phyloP scores from a whole-genome alignment of 2,797 vertebrate species.

The Poecilia gillii region DNA sequence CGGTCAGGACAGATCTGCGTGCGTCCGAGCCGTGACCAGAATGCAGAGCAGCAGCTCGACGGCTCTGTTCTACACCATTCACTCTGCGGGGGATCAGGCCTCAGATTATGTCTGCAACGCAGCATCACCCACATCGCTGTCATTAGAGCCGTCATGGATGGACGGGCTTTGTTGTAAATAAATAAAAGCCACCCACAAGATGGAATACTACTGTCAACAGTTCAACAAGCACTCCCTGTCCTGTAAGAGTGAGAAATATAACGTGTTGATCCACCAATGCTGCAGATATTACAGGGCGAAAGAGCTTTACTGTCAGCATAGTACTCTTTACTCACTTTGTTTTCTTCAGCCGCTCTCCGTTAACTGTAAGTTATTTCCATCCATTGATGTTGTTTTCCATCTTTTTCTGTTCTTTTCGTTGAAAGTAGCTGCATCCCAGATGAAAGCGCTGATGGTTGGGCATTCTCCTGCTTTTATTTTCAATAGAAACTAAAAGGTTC shows the following conservation, averaged over 20 bases:
- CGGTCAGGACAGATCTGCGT: constrained; percentile 68
- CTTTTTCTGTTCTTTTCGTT: background rate
- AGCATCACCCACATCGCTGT: constrained; percentile 68
- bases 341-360: background rate
- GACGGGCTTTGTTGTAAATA: constrained; percentile 68
- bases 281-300: background rate
- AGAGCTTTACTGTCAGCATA: background rate
- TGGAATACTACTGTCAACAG: constrained; percentile 8
- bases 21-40: constrained; percentile 76
- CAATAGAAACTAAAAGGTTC: background rate
- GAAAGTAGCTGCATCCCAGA: background rate
- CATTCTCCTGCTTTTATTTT: background rate
- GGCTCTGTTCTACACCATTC: constrained; percentile 58
- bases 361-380: background rate
- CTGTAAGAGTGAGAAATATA: constrained; percentile 19
- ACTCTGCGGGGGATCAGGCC: constrained; percentile 63
- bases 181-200: constrained; percentile 48
- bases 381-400: background rate
- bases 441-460: background rate
- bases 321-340: background rate
- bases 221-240: constrained; percentile 39
- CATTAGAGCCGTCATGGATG: constrained; percentile 67
- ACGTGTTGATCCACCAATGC: constrained; percentile 4
- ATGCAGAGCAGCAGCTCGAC: constrained; percentile 70
- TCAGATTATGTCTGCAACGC: constrained; percentile 71